These are phyloP conservation scores for Drosophila persimilis DNA, from an alignment of 1,140 invertebrate species.

Conservation along the genomic window DNA sequence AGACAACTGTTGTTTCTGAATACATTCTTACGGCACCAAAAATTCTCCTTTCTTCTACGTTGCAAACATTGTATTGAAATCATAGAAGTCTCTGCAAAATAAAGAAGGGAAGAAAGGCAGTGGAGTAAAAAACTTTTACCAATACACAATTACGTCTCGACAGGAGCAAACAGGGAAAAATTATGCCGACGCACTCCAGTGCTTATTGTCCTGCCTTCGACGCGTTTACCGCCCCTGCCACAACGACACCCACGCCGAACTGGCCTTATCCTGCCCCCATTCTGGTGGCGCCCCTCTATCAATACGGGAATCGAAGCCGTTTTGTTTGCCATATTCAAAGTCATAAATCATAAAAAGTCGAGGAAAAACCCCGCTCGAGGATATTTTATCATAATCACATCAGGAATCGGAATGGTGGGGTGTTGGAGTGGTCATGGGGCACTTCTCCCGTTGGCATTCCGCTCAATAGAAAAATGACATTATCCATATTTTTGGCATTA, in stretches of 20 bases:
- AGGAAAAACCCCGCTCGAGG: constrained; percentile 63
- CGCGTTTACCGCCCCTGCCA: constrained; percentile 1
- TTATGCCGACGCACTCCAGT: constrained; percentile 80
- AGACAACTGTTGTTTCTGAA: no score
- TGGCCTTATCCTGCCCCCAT: background rate
- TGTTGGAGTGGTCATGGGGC: no score
- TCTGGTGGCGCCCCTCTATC: constrained; percentile 20
- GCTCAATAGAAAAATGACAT: constrained; percentile 75
- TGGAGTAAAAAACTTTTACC: constrained; percentile 44
- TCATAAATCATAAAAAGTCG: constrained; percentile 77
- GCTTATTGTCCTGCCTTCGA: constrained; percentile 63
- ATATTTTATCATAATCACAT: constrained; percentile 83
- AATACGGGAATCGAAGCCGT: constrained; percentile 50
- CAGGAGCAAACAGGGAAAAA: constrained; percentile 71
- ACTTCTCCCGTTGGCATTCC: constrained; percentile 27
- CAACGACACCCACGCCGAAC: constrained; percentile 5
- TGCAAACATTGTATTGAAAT: no score
- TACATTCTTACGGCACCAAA: no score
- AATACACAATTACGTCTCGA: constrained; percentile 54
- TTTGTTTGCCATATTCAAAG: constrained; percentile 80
- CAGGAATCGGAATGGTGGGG: constrained; percentile 54
- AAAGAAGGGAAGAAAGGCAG: background rate
- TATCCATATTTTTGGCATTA: constrained; percentile 79
- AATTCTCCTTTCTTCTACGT: no score
- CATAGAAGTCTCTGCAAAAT: background rate